Evolutionary conservation across 1,140 invertebrate species (phyloP).

Genomic region (Zeugodacus cucurbitae): DNA sequence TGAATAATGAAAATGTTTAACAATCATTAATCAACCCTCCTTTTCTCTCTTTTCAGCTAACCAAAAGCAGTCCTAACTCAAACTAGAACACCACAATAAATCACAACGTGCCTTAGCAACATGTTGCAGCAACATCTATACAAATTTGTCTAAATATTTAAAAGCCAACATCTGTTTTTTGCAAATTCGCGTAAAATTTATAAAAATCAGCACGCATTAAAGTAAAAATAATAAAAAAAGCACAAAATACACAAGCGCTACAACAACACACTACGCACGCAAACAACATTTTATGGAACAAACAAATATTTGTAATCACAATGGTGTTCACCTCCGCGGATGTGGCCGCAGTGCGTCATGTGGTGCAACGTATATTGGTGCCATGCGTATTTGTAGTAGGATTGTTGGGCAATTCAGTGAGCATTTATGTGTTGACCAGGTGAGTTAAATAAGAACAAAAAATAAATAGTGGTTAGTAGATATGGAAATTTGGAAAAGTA

Average conservation of each 20-base stretch:
- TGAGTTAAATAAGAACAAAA: constrained; percentile 54
- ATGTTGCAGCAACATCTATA: not conserved
- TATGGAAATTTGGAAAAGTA: not conserved
- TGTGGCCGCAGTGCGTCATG: constrained; percentile 63
- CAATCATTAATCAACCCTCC: too few relatives aligned
- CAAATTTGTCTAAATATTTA: not conserved
- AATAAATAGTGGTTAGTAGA: not conserved
- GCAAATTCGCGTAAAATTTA: not conserved
- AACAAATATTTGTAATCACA: constrained; percentile 37
- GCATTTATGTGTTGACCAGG: constrained; percentile 80
- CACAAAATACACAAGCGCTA: not conserved
- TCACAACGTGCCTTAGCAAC: not conserved
- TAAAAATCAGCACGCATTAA: not conserved
- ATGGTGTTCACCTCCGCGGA: constrained; percentile 62
- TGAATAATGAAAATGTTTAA: too few relatives aligned
- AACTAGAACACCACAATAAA: not conserved
- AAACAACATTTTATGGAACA: constrained; percentile 29
- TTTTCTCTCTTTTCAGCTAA: not conserved
- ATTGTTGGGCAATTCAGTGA: constrained; percentile 77
- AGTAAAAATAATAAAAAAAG: not conserved
- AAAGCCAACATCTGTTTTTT: not conserved
- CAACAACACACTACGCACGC: not conserved
- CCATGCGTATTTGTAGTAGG: constrained; percentile 78
- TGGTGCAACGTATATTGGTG: constrained; percentile 75
- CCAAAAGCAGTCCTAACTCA: not conserved